A percentile compares a stretch with the other conserved stretches of the same genome.
Evolutionary conservation across 2,888 invertebrate species (phyloP).

Genomic region (Apodemia hepburni): DNA sequence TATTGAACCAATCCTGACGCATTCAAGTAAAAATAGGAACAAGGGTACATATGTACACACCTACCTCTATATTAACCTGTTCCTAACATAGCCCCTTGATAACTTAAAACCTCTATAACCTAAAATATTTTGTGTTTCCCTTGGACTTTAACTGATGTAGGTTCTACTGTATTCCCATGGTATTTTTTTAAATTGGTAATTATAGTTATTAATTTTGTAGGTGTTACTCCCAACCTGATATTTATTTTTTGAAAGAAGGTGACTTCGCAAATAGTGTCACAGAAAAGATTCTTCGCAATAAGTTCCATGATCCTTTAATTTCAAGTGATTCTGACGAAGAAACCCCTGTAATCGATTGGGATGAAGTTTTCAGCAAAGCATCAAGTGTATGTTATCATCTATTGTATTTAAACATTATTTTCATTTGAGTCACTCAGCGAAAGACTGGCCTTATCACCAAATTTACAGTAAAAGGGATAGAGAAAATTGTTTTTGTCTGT

Average conservation of each 20-base stretch:
- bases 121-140: no score
- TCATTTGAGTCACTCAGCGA: no score
- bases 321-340: slow-evolving; percentile 56
- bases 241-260: slow-evolving; percentile 43
- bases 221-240: slow-evolving; percentile 40
- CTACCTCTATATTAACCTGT: no score
- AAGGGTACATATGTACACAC: no score
- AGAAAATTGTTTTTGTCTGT: no score
- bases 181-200: neutral
- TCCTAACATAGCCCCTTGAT: no score
- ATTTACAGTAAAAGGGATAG: no score
- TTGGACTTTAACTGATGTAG: no score
- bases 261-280: slow-evolving; percentile 54
- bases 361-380: slow-evolving; percentile 43
- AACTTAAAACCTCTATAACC: no score
- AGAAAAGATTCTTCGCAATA: slow-evolving; percentile 53
- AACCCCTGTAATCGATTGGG: slow-evolving; percentile 49
- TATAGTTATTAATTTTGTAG: slow-evolving; percentile 35
- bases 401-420: neutral
- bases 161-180: neutral
- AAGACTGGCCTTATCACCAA: no score
- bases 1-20: no score
- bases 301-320: slow-evolving; percentile 50
- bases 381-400: slow-evolving; percentile 34
- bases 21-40: no score